Base-by-base conservation (phyloP, 2,888 invertebrate species). In the Zonitis immaculata region DNA sequence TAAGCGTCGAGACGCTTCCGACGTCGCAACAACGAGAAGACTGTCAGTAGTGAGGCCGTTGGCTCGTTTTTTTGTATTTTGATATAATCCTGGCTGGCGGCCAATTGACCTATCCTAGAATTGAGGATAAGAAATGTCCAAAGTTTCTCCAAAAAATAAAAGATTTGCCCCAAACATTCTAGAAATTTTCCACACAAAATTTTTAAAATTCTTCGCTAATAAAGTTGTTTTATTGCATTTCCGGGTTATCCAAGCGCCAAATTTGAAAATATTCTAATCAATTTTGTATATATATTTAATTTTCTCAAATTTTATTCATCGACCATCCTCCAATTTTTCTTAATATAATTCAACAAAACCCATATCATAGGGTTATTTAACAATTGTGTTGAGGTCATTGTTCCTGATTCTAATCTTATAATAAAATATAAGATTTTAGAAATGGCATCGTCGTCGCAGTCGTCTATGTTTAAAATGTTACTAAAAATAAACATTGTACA, bases 81-180 rank as follows among this genome's bases (percentile, higher is more conserved):
- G 56, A 56, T 56, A 52, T 56, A 56, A 56, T 52, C 44, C 60
- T 54, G 64, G 64, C 57, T 45, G 20, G 8, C 25, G 16, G 60
- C 62, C 64, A 64, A 62, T 57, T 58, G 57, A 56, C 58, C 54
- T 50, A 61, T 59, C 60, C 61, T 58, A 57, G 52, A 59, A 54
- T 56, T 49, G 52, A 56, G 45, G 46, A 49, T 47, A 44, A 44
- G n/a, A n/a, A n/a, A n/a, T n/a, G n/a, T n/a, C n/a, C n/a, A n/a
- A n/a, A n/a, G n/a, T n/a, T n/a, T n/a, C n/a, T n/a, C n/a, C n/a
- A n/a, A n/a, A n/a, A n/a, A n/a, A n/a, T n/a, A n/a, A n/a, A n/a
- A n/a, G n/a, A n/a, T n/a, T n/a, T n/a, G n/a, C n/a, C n/a, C n/a
- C n/a, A n/a, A n/a, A n/a, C n/a, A n/a, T n/a, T n/a, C n/a, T n/a